These are phyloP conservation scores for Hippasteria phrygiana DNA, from an alignment of 53 echinoderm and acorn worm species.

Conservation along the genomic window DNA sequence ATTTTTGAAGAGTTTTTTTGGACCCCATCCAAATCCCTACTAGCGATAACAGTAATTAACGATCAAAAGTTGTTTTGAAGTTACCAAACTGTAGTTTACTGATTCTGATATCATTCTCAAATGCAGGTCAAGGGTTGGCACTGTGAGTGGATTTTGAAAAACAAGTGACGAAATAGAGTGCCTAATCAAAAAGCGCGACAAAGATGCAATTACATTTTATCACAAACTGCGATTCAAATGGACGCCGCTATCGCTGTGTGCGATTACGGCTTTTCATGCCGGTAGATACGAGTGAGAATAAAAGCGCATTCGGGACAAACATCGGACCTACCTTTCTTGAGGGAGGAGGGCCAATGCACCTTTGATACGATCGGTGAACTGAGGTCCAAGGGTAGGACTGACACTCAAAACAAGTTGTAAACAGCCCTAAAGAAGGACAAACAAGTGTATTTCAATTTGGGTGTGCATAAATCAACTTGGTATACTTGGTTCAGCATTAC, in stretches of 20 bases:
- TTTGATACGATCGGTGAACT: constrained; percentile 63
- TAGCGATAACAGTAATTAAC: neutral
- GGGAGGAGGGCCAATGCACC: constrained; percentile 37
- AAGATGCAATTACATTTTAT: neutral
- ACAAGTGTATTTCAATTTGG: neutral
- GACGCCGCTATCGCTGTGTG: constrained; percentile 22
- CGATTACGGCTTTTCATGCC: neutral
- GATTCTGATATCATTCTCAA: neutral
- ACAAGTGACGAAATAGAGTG: neutral
- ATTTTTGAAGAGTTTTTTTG: neutral
- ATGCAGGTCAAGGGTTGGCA: neutral
- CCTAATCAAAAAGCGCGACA: neutral
- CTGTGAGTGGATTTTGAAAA: neutral
- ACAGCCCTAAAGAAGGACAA: constrained; percentile 40
- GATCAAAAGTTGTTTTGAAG: neutral
- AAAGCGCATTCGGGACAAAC: neutral
- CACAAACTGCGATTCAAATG: constrained; percentile 14
- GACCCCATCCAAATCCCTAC: neutral
- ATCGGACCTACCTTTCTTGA: constrained; percentile 50
- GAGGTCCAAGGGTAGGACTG: constrained; percentile 45
- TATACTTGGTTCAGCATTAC: too few species aligned
- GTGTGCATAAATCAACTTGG: too few species aligned
- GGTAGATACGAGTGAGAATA: too few species aligned
- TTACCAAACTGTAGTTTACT: neutral
- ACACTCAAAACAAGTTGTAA: constrained; percentile 47